phyloP scores from a whole-genome alignment of 2,888 invertebrate species.

The Drosophila demipolita region DNA sequence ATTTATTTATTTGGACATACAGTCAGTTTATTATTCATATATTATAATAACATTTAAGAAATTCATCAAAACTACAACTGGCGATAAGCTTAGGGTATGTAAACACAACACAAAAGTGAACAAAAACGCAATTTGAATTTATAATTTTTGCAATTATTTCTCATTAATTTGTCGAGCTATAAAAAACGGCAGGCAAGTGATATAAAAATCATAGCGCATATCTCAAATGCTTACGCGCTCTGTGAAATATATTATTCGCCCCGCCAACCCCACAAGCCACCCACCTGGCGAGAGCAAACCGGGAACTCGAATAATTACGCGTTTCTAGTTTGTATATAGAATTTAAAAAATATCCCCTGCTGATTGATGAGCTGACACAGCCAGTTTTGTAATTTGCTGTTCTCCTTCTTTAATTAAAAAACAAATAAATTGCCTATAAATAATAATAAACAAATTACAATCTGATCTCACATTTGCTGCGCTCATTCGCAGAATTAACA shows the following conservation, averaged over 20 bases:
- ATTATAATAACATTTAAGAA: neutral
- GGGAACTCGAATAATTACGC: slow-evolving; percentile 57
- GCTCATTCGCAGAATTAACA: slow-evolving; percentile 30
- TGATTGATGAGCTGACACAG: slow-evolving; percentile 61
- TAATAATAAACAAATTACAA: slow-evolving; percentile 53
- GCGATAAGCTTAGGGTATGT: slow-evolving; percentile 26
- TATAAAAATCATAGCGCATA: slow-evolving; percentile 70
- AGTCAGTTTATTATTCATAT: neutral
- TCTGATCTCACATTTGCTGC: slow-evolving; percentile 31
- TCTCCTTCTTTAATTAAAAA: slow-evolving; percentile 50
- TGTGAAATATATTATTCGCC: slow-evolving; percentile 41
- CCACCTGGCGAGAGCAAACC: neutral
- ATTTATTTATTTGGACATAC: neutral
- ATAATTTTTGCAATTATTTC: slow-evolving; percentile 77
- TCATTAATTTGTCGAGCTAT: slow-evolving; percentile 69
- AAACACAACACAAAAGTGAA: slow-evolving; percentile 26
- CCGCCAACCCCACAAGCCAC: neutral
- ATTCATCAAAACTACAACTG: neutral
- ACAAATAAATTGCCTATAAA: slow-evolving; percentile 68
- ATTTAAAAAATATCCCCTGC: slow-evolving; percentile 59
- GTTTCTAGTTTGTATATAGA: slow-evolving; percentile 73
- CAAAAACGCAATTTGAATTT: slow-evolving; percentile 74
- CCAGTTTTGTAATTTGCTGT: slow-evolving; percentile 34
- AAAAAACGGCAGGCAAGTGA: slow-evolving; percentile 64
- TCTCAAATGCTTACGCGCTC: slow-evolving; percentile 71